Evolutionary conservation across 2,888 invertebrate species (phyloP), one percentile per base, ranked within the genome.

Genomic region (Eupithecia insigniata): DNA sequence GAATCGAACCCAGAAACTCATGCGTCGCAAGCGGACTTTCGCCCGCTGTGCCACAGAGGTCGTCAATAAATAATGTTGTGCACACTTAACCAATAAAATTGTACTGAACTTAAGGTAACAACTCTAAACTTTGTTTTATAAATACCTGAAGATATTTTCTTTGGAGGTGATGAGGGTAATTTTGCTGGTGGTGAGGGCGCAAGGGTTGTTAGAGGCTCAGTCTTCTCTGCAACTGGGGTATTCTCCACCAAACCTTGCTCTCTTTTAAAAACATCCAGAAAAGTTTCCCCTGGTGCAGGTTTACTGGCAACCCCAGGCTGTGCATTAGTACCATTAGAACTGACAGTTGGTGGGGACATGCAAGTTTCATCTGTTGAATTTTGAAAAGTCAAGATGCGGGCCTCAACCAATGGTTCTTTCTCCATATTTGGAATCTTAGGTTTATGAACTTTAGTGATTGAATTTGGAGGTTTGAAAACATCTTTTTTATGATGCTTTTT

Each of bases 201-300:
- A 30, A 74, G 76, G 14, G 76, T 69, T 46, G 77, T 72, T 61
- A 74, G 43, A 1, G 86, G 80, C 75, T 93, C 92, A 77, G 82
- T 87, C 86, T 90, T 91, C n/a, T 88, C 81, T 72, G 81, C 79
- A 46, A 84, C 78, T 43, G 79, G 67, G 36, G 78, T 70, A 73
- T 82, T 85, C 68, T 87, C 88, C 72, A 87, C 84, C 69, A 90
- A 80, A 36, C 92, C 91, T 79, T 93, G 93, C 78, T 93, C 94
- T 82, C 93, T 88, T 76, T 93, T 93, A 78, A 93, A 94, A 60
- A 94, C 94, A 91, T 94, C 94, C 76, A 94, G 82, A 85, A 93
- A 94, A 12, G 93, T 93, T 81, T 92, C 92, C 12, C 86, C 74
- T 1, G 82, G 85, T 66, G 83, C 76, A 60, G 80, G 82, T 74